Conservation (phyloP, 2,888 invertebrate species). For the Drosophila percnosoma region DNA sequence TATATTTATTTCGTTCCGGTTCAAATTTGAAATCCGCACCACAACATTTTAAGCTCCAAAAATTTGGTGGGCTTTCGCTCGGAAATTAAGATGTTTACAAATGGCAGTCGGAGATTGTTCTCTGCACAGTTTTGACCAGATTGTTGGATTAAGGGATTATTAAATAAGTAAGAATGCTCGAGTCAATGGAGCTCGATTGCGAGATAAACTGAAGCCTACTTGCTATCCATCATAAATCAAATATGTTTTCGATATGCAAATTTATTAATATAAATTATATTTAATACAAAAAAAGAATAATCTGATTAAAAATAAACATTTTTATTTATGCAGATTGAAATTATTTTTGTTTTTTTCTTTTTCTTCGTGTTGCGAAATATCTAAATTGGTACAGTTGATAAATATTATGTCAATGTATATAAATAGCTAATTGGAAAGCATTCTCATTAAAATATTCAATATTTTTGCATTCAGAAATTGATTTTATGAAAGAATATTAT, state of each 20-base stretch:
- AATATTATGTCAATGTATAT: not conserved
- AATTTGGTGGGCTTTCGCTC: not conserved
- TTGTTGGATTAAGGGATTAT: not conserved
- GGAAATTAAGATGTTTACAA: not conserved
- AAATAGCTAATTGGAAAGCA: rapidly evolving
- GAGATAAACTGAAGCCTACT: not conserved
- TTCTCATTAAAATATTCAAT: not conserved
- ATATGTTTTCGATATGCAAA: not conserved
- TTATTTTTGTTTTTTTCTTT: not conserved
- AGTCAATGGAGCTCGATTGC: not conserved
- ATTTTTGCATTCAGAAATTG: not conserved
- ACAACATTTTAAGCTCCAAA: constrained; percentile 2
- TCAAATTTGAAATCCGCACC: constrained; percentile 39
- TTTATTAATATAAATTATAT: not conserved
- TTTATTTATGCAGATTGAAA: not conserved
- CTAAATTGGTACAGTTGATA: not conserved
- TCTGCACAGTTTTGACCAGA: not conserved
- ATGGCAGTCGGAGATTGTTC: not conserved
- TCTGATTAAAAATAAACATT: not conserved
- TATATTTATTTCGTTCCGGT: constrained; percentile 50
- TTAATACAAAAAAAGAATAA: not conserved
- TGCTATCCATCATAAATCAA: not conserved
- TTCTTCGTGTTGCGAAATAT: not conserved
- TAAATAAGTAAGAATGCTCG: not conserved
- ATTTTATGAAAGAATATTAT: not conserved